phyloP scores from a whole-genome alignment of 2,888 invertebrate genomes.

The Leuctra nigra region DNA sequence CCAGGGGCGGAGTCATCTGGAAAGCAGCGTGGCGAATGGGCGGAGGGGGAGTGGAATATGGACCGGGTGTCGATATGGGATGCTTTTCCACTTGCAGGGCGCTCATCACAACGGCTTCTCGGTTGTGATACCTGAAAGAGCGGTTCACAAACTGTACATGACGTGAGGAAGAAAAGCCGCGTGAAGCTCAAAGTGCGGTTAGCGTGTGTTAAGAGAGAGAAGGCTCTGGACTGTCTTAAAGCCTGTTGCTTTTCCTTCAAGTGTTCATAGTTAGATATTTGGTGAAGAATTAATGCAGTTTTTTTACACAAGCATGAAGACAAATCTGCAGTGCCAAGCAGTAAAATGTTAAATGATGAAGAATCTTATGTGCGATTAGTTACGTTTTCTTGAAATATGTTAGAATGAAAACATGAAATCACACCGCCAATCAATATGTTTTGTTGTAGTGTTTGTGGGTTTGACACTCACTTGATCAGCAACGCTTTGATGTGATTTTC shows the following conservation, averaged over 20 bases:
- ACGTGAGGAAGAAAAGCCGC: no score
- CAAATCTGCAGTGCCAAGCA: no score
- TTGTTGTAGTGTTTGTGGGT: not conserved
- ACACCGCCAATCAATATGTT: not conserved
- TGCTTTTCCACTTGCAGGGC: slow-evolving; percentile 90
- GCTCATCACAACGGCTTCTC: slow-evolving; percentile 88
- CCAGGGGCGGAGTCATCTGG: slow-evolving; percentile 62
- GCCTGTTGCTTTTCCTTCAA: no score
- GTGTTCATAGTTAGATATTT: no score
- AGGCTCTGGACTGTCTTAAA: no score
- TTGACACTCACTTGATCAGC: slow-evolving; percentile 73
- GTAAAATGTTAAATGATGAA: not conserved
- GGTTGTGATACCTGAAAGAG: slow-evolving; percentile 73
- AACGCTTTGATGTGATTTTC: slow-evolving; percentile 82
- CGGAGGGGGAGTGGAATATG: slow-evolving; percentile 63
- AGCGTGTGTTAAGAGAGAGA: no score
- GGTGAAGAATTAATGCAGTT: no score
- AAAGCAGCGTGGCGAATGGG: slow-evolving; percentile 49
- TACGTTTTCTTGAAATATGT: not conserved
- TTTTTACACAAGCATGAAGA: no score
- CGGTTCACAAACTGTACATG: no score
- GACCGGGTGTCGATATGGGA: slow-evolving; percentile 82
- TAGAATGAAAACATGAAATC: no score
- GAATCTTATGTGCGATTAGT: not conserved
- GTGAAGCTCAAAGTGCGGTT: no score